Base-by-base conservation (phyloP, 92 coral and sea anemone genomes). In the Montipora capitata region DNA sequence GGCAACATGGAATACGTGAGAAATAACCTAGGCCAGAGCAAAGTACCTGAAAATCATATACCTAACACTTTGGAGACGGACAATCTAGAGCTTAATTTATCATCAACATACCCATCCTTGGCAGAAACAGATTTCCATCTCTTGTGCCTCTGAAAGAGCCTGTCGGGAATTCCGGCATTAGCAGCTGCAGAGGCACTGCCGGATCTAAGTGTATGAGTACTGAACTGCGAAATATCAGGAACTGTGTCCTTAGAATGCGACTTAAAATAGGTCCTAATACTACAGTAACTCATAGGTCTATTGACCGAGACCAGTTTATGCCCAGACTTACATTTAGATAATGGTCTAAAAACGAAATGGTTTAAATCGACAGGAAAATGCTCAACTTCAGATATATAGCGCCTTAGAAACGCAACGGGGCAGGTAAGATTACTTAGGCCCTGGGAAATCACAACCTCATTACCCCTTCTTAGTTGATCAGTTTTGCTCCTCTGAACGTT, bases 381-480 rank as follows among this genome's bases (percentile, higher is more conserved):
- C 52, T 45, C 52, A 45, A 45, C 52, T 9, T 45, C 52, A 5
- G 52, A 45, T 5, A 9, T 45, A 45, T 45, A 45, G 9, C 52
- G 52, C 35, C 27, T 64, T 5, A 64, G 17, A 64, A 64, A 17
- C 27, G n/a, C 17, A 8, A 64, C 69, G 17, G 90, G 90, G 64
- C 84, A 17, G 69, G 69, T 18, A 64, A 14, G 38, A 16, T 2
- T 4, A 64, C 9, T 6, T 9, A 8, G 40, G 78, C 64, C 40
- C 27, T 20, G 27, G 27, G 0, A 20, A 20, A 86, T 79, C 4
- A 86, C 86, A 4, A 86, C 83, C 72, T 89, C 85, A 11, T 80
- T 64, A 39, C 91, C 91, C 59, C 86, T 73, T 17, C 87, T 51
- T 41, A 77, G 62, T 65, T 86, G 91, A 62, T 80, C 91, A 16